Conservation (phyloP, 2,888 invertebrate genomes). For the Aphodius sticticus region DNA sequence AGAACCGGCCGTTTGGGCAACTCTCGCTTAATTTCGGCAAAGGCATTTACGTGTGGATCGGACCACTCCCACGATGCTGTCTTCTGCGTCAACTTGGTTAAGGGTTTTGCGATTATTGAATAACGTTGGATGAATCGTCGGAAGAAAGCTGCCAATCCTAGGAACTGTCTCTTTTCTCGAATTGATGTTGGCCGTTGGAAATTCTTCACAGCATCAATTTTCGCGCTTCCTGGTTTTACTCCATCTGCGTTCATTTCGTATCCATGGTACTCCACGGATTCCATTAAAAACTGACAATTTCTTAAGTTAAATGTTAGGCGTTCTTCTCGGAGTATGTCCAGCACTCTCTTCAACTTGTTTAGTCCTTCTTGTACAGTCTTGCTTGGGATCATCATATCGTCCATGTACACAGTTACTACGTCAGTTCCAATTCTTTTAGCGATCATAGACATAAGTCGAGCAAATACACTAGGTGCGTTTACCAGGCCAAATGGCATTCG, state of each 20-base stretch:
- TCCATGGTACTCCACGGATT: slow-evolving; percentile 47
- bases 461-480: slow-evolving; percentile 22
- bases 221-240: slow-evolving; percentile 37
- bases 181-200: slow-evolving; percentile 38
- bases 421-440: background rate
- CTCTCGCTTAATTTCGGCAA: background rate
- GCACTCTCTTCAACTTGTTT: slow-evolving; percentile 32
- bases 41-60: too few species aligned
- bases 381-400: slow-evolving; percentile 25
- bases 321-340: slow-evolving; percentile 31
- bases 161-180: slow-evolving; percentile 41
- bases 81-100: slow-evolving; percentile 33
- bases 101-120: slow-evolving; percentile 45
- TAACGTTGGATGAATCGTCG: slow-evolving; percentile 42
- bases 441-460: slow-evolving; percentile 9
- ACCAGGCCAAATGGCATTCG: slow-evolving; percentile 21
- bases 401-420: slow-evolving; percentile 20
- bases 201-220: slow-evolving; percentile 39
- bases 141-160: slow-evolving; percentile 43
- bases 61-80: background rate
- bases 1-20: slow-evolving; percentile 5
- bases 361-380: slow-evolving; percentile 12
- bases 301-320: slow-evolving; percentile 46
- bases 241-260: slow-evolving; percentile 35
- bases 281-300: slow-evolving; percentile 46